These are phyloP conservation scores for Rallus crepitans DNA, from an alignment of 2,797 vertebrate species.

Conservation along the genomic window DNA sequence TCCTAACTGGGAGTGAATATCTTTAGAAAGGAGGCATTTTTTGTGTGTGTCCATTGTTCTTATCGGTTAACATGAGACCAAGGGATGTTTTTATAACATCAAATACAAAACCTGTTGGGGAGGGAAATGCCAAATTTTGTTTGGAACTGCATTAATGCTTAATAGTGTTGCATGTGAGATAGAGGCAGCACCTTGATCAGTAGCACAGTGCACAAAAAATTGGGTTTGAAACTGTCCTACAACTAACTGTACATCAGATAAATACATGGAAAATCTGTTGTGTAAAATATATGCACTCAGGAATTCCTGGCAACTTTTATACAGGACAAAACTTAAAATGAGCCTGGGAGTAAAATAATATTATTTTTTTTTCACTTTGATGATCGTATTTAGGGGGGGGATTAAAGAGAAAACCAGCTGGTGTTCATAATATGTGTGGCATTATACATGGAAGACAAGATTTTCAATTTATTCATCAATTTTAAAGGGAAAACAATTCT, in stretches of 20 bases:
- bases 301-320: conserved; percentile 32
- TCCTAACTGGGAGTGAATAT: conserved; percentile 61
- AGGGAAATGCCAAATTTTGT: conserved; percentile 58
- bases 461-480: conserved; percentile 32
- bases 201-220: conserved; percentile 37
- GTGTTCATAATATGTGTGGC: conserved; percentile 19
- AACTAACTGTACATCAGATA: conserved; percentile 44
- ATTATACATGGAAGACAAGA: conserved; percentile 17
- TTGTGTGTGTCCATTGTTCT: conserved; percentile 50
- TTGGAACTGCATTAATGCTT: conserved; percentile 52
- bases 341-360: conserved; percentile 56
- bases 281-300: conserved; percentile 25
- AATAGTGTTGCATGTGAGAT: conserved; percentile 42
- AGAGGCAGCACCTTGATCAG: conserved; percentile 63
- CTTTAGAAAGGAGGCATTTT: conserved; percentile 60
- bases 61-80: conserved; percentile 60
- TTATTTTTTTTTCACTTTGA: conserved; percentile 28
- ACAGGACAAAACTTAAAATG: conserved; percentile 41
- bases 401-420: not conserved
- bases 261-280: conserved; percentile 37
- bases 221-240: conserved; percentile 55
- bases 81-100: conserved; percentile 53
- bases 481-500: conserved; percentile 59
- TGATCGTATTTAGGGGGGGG: not conserved
- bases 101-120: conserved; percentile 20